phyloP scores from a whole-genome alignment of 2,888 invertebrate genomes.

The Noctua janthina region DNA sequence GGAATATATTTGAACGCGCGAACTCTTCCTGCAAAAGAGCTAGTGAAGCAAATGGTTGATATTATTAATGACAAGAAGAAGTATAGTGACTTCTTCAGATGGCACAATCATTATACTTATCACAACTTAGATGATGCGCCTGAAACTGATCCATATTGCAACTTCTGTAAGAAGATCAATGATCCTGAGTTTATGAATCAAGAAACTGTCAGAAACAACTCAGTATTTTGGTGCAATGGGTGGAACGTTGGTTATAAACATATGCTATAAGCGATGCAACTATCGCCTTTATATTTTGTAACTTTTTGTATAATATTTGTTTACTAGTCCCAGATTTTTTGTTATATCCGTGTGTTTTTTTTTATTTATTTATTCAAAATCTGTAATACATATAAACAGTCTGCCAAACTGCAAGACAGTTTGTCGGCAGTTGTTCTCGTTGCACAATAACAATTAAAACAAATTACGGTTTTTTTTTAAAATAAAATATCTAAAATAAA shows the following conservation, averaged over 20 bases:
- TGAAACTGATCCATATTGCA: conserved; percentile 63
- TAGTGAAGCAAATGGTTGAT: conserved; percentile 65
- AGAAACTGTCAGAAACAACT: conserved; percentile 1
- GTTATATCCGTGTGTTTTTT: neutral
- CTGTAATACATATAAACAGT: too few species aligned
- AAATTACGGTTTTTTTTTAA: too few species aligned
- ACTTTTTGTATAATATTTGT: neutral
- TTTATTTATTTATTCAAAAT: neutral
- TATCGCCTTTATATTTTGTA: neutral
- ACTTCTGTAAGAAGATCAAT: conserved; percentile 59
- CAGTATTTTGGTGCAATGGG: conserved; percentile 45
- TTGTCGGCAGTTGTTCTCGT: too few species aligned
- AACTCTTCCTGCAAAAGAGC: conserved; percentile 32
- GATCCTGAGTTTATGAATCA: conserved; percentile 31
- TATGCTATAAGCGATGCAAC: neutral
- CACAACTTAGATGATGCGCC: conserved; percentile 50
- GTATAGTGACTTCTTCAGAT: conserved; percentile 71
- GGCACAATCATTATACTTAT: conserved; percentile 73
- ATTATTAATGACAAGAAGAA: conserved; percentile 61
- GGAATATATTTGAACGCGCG: conserved; percentile 66
- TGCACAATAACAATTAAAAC: too few species aligned
- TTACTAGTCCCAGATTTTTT: neutral
- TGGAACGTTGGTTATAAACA: conserved; percentile 4
- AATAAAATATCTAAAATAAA: too few species aligned
- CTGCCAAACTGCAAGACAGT: too few species aligned